Evolutionary conservation across 2,888 invertebrate species (phyloP), one percentile per base, ranked within the genome.

Genomic region (Drosophila nr. medialis): DNA sequence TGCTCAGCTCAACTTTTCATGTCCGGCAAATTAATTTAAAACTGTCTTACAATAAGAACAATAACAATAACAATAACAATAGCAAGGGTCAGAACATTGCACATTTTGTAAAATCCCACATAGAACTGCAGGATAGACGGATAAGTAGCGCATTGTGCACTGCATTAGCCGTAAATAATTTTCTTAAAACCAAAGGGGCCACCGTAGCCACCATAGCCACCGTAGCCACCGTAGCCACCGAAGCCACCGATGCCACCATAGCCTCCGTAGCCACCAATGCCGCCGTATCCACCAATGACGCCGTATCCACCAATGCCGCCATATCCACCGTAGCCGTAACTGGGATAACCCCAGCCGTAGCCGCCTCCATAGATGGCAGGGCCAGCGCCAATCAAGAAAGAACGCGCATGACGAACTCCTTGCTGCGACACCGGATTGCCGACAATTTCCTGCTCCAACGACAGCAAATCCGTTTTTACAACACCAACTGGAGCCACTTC

Each of bases 21-120:
- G 85, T 90, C 82, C 88, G 58, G 89, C 82, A 85, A 85, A 85
- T 85, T 85, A 85, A 85, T 85, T 85, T 90, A 89, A 90, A 89
- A 86, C 81, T 85, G 83, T 85, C 86, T 81, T 80, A 73, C 53
- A 82, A 80, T 75, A 68, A 45, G 45, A 72, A 59, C 78, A 82
- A 75, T 71, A 77, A 66, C 29, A 56, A 32, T 58, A 59, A 45
- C 51, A 67, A 51, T 71, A 77, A 66, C 29, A 56, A 32, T 58
- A 60, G 67, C 11, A 48, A 53, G 73, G 73, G 71, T 75, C 71
- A 55, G 53, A 69, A 53, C 64, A 65, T 55, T 75, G 78, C 80
- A 72, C 81, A 81, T 87, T 85, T 85, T 75, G 85, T 79, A 86
- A 83, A 86, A 88, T 88, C 81, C 83, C 83, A 85, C 72, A 85